Conservation (phyloP, 2,888 invertebrate species). For the Eumerus sabulonum region DNA sequence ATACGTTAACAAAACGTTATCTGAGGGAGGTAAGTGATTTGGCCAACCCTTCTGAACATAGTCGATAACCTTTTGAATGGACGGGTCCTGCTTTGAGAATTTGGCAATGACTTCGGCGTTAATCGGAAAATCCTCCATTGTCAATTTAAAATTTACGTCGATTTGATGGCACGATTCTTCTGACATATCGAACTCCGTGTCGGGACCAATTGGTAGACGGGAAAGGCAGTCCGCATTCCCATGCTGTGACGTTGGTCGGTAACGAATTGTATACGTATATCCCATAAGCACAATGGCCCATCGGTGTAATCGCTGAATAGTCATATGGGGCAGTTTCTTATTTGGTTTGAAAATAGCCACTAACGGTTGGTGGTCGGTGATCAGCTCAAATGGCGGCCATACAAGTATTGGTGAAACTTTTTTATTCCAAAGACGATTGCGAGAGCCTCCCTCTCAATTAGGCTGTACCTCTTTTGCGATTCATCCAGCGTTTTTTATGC, state of each 20-base stretch:
- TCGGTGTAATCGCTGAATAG: slow-evolving; percentile 18
- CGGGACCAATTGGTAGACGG: not conserved
- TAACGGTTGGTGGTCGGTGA: slow-evolving; percentile 22
- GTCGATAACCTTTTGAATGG: not conserved
- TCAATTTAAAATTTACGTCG: not conserved
- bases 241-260: slow-evolving; percentile 57
- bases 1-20: slow-evolving; percentile 22
- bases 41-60: not conserved
- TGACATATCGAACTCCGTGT: not conserved
- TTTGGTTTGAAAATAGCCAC: slow-evolving; percentile 17
- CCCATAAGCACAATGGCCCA: slow-evolving; percentile 13
- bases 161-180: not conserved
- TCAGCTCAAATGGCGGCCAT: slow-evolving; percentile 46
- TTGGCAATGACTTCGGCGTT: not conserved
- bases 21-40: not conserved
- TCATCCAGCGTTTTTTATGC: too few relatives aligned
- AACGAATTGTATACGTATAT: slow-evolving; percentile 35
- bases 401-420: slow-evolving; percentile 63
- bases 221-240: slow-evolving; percentile 66
- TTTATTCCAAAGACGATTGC: slow-evolving; percentile 59
- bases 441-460: too few relatives aligned
- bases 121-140: not conserved
- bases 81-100: slow-evolving; percentile 3
- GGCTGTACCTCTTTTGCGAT: too few relatives aligned
- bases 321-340: slow-evolving; percentile 22